A percentile compares a stretch with the other conserved stretches of the same genome.
Conservation (phyloP, 2,797 vertebrate genomes). For the Notamacropus eugenii region DNA sequence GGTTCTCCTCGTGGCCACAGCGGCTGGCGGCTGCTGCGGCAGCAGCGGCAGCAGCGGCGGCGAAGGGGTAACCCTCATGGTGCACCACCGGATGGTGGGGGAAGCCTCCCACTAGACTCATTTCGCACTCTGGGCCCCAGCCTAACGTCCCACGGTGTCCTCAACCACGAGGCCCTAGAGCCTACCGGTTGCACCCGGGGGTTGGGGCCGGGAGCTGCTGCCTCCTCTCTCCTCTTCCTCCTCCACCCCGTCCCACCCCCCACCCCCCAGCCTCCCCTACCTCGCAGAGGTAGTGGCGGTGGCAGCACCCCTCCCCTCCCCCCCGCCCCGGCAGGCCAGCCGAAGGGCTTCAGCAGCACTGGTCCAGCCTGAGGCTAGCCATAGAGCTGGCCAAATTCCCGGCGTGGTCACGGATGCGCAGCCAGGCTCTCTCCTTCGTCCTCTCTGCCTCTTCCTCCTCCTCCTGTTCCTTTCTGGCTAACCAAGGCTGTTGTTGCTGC, state of each 20-base stretch:
- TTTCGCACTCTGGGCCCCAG: conserved; percentile 83
- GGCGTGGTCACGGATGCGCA: conserved; percentile 33
- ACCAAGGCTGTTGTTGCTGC: conserved; percentile 57
- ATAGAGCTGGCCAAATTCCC: conserved; percentile 67
- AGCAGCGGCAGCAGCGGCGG: conserved; percentile 91
- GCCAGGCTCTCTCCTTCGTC: conserved; percentile 6
- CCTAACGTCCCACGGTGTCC: conserved; percentile 71
- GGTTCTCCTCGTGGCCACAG: conserved; percentile 93
- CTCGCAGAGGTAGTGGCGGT: conserved; percentile 74
- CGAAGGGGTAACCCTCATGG: conserved; percentile 96
- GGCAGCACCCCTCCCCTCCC: conserved; percentile 74
- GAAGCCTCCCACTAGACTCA: conserved; percentile 97
- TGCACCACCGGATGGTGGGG: conserved; percentile 98
- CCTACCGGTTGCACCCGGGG: neutral
- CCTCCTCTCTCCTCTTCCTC: neutral
- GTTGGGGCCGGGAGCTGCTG: neutral
- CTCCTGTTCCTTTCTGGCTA: neutral
- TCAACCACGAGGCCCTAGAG: conserved; percentile 55
- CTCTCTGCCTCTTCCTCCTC: neutral
- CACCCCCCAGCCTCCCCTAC: conserved; percentile 10
- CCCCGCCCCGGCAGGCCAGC: conserved; percentile 71
- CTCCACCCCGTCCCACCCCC: neutral
- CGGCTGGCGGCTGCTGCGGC: conserved; percentile 92
- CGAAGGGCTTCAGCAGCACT: conserved; percentile 62
- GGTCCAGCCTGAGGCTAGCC: conserved; percentile 69